These are phyloP conservation scores for Phlogophora meticulosa DNA, from an alignment of 2,888 invertebrate species.

Conservation along the genomic window DNA sequence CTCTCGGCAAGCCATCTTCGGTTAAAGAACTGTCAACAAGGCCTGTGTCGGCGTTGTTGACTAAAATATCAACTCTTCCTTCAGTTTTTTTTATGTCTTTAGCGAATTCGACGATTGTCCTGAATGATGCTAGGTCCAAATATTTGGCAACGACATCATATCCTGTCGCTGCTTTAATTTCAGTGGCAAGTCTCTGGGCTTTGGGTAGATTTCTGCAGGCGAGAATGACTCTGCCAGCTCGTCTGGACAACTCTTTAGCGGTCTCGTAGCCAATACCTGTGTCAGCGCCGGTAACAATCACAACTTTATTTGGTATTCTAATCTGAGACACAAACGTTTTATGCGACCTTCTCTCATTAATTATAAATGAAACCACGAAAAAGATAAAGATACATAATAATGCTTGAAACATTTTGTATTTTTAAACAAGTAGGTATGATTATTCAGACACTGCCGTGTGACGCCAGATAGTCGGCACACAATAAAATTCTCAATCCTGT, in stretches of 20 bases:
- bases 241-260: constrained; percentile 80
- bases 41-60: constrained; percentile 96
- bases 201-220: constrained; percentile 85
- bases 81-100: constrained; percentile 93
- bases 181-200: constrained; percentile 85
- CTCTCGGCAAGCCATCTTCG: constrained; percentile 95
- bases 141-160: constrained; percentile 93
- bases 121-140: constrained; percentile 93
- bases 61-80: constrained; percentile 93
- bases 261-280: constrained; percentile 79
- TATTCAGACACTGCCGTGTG: not conserved
- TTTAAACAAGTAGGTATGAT: not conserved
- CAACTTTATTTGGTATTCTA: constrained; percentile 72
- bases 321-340: constrained; percentile 46
- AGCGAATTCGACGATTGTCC: constrained; percentile 95
- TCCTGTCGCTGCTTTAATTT: constrained; percentile 92
- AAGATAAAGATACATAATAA: constrained; percentile 21
- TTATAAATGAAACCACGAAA: constrained; percentile 49
- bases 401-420: constrained; percentile 20
- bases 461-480: not conserved
- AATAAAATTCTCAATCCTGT: not conserved
- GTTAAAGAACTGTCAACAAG: constrained; percentile 92
- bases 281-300: constrained; percentile 81
- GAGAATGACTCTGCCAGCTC: constrained; percentile 89
- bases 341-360: constrained; percentile 63